Evolutionary conservation across 92 coral and sea anemone genomes (phyloP), one percentile per base, ranked within the genome.

Genomic region (Virgularia gustaviana): DNA sequence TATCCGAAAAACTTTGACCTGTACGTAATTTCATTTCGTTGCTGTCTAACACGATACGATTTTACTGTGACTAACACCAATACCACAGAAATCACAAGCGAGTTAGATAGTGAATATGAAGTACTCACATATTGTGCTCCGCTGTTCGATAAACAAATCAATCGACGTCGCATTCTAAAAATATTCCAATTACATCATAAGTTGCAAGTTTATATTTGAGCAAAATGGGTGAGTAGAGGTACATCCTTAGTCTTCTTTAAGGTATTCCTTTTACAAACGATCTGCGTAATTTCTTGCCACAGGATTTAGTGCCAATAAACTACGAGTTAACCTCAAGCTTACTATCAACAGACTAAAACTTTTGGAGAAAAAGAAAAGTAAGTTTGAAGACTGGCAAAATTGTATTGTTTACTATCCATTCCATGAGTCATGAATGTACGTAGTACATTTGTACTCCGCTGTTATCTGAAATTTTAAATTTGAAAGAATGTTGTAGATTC

Each of bases 291-390:
- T n/a, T n/a, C 76, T 67, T 83, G 63, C 78, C 59, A 39, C 83
- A 92, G 98, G 98, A 28, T 92, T 87, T 80, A 80, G 56, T 81
- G 87, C 90, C 83, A 90, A 89, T 72, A 92, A 92, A 80, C 83
- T 92, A 6, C 90, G 90, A 85, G 87, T 88, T 57, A 92, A 92
- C 68, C 84, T 92, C 47, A 89, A 78, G 76, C 72, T 92, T 82
- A 83, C 90, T 57, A 92, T 92, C 54, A 92, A 92, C 85, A 75
- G 98, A 57, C 86, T 92, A 0, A 92, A 92, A 65, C 81, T 92
- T 2, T 72, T 92, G 83, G 98, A 92, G 79, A 92, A 92, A 71
- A 92, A 92, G 75, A 92, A 92, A 70, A 92, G 98, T 92, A 32
- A 79, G 98, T 81, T 20, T 15, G 36, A n/a, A n/a, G n/a, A n/a